Base-by-base conservation (phyloP, 2,888 invertebrate genomes). In the Herminia tarsipennalis region DNA sequence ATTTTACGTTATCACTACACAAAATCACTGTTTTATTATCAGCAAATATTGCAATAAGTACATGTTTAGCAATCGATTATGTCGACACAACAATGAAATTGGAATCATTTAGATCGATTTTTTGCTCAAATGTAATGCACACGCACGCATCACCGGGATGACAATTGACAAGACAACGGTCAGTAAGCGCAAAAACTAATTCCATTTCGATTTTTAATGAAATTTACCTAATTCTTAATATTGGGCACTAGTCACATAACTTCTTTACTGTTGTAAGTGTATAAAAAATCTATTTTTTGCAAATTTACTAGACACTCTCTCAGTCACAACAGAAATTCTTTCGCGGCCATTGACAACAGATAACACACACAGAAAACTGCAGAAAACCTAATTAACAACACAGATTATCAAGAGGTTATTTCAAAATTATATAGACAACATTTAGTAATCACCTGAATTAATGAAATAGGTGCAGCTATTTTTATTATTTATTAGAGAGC, bases 131-230 rank as follows among this genome's bases (percentile, higher is more conserved):
- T 65, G 69, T 66, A 59, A 54, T 73, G 77, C 73, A 80, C 78
- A 80, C 80, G 78, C 81, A 80, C 68, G 75, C 80, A 80, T 73
- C 66, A 64, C 75, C 73, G 75, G 75, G 69, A 56, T 70, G 70
- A 77, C 70, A 71, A 68, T 65, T 68, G 69, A 61, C 70, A 70
- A 71, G 63, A 68, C 67, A 62, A 65, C 57, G 53, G 52, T 52
- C 50, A 43, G 38, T 63, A 13, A 33, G 49, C 46, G 48, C 54
- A 48, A 47, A 34, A 33, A 47, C 13, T 18, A 28, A 46, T 27
- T 14, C 27, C 37, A 1, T 3, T 9, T n/a, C 16, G 14, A 38
- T 37, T 35, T 47, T 21, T 20, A 3, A 4, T 9, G 30, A 50
- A 43, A 36, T 45, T 45, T 62, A 62, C 59, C 54, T 66, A 57